Evolutionary conservation across 2,113 vertebrate species (phyloP).

Genomic region (Chaenocephalus aceratus): DNA sequence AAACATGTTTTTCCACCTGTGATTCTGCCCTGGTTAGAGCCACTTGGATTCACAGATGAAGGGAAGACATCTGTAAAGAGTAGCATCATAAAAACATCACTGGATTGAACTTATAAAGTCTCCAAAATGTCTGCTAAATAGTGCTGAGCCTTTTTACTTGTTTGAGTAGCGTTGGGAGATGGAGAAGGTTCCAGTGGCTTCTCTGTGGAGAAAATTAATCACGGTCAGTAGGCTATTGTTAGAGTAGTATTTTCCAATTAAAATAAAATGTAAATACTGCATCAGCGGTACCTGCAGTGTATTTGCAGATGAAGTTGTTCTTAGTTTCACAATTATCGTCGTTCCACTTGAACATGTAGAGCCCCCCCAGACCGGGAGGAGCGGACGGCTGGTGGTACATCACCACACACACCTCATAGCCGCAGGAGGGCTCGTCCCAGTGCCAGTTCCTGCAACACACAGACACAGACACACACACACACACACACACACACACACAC

Average conservation of each 20-base stretch:
- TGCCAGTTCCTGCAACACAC: conserved; percentile 90
- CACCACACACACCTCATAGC: conserved; percentile 94
- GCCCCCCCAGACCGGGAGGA: conserved; percentile 84
- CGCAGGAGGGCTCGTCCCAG: conserved; percentile 95
- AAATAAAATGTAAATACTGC: neutral
- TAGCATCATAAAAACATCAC: neutral
- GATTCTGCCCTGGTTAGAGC: conserved; percentile 63
- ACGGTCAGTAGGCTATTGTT: neutral
- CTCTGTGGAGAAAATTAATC: conserved; percentile 50
- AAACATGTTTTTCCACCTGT: conserved; percentile 77
- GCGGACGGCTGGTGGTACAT: conserved; percentile 98
- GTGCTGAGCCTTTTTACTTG: conserved; percentile 55
- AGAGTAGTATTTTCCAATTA: neutral
- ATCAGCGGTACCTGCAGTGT: conserved; percentile 85
- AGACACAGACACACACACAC: neutral
- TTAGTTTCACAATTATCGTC: conserved; percentile 96
- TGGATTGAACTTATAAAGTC: neutral
- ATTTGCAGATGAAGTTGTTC: conserved; percentile 99
- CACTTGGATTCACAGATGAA: conserved; percentile 76
- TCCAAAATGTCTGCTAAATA: neutral
- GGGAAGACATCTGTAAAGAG: conserved; percentile 59
- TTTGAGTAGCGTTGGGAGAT: conserved; percentile 62
- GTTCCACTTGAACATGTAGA: conserved; percentile 97
- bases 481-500: too few relatives aligned
- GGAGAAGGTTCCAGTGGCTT: conserved; percentile 29